A percentile compares a stretch with the other conserved stretches of the same genome.
These are phyloP conservation scores for Toxotes lorentzi DNA, from an alignment of 2,797 vertebrate species.

Conservation along the genomic window DNA sequence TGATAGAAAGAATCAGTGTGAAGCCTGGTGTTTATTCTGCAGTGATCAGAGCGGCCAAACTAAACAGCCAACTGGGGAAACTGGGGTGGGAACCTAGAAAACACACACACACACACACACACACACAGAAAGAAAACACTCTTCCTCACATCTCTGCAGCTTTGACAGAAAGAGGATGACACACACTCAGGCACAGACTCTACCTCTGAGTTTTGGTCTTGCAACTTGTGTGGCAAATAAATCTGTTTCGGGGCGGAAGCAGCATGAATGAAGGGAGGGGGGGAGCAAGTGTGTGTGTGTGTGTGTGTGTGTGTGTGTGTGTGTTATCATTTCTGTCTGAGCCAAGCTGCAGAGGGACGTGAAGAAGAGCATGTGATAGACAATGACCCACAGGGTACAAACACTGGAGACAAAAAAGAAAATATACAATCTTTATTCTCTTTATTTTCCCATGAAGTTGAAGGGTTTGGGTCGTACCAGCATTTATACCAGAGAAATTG, in stretches of 20 bases:
- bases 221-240: slow-evolving; percentile 51
- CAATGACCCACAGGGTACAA: slow-evolving; percentile 16
- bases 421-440: slow-evolving; percentile 35
- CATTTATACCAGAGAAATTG: background rate
- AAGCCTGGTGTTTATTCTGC: slow-evolving; percentile 48
- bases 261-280: slow-evolving; percentile 5
- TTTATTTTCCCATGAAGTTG: slow-evolving; percentile 12
- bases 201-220: background rate
- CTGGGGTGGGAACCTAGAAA: slow-evolving; percentile 24
- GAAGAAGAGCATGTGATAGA: slow-evolving; percentile 31
- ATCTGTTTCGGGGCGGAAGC: slow-evolving; percentile 16
- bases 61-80: slow-evolving; percentile 41
- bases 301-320: background rate
- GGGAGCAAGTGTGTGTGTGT: background rate
- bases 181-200: slow-evolving; percentile 17
- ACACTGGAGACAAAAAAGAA: slow-evolving; percentile 15
- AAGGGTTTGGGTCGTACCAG: background rate
- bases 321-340: background rate
- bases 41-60: slow-evolving; percentile 45
- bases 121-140: background rate
- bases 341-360: slow-evolving; percentile 14
- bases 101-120: slow-evolving; percentile 3
- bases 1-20: slow-evolving; percentile 41
- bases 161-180: slow-evolving; percentile 27
- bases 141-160: slow-evolving; percentile 19